Base-by-base conservation (phyloP, 1,140 invertebrate genomes). In the Heliconius congener region DNA sequence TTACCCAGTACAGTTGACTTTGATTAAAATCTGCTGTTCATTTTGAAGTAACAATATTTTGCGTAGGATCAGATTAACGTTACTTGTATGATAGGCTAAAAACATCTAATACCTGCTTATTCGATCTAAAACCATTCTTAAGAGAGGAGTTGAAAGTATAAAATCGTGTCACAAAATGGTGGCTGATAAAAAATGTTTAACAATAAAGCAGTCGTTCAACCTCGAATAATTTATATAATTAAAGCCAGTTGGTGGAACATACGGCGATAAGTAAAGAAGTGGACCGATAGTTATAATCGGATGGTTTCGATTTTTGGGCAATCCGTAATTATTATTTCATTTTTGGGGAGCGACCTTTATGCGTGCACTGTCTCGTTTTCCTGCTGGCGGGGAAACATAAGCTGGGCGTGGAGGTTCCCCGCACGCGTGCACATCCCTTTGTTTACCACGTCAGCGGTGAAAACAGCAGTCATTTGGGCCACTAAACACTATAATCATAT, bases 321-420 rank as follows among this genome's bases (percentile, higher is more conserved):
- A 89, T 88, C 76, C 72, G 82, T 83, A 87, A 88, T 88, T 89
- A 82, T 83, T 83, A 74, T 76, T 86, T 84, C 77, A 80, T 76
- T 74, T 52, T 66, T 27, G 60, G 60, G 60, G 60, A 57, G 19
- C 55, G 18, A 78, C 76, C 81, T 83, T 88, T 88, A 27, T 27
- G 86, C 87, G 81, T 79, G 74, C 74, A 90, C 91, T 93, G 91
- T 89, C 89, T 91, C 86, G 81, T 89, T 81, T 80, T 71, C 87
- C 93, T 93, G 83, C 88, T 94, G 93, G 80, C 84, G 86, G 89
- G 82, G 89, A 90, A 92, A 93, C 88, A 79, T 86, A 71, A 34
- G 74, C 52, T 57, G 55, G 50, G 71, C 73, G 77, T 75, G 50
- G 77, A 78, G 74, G 76, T 91, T 90, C 89, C 27, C 77, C 76